Evolutionary conservation across 64 coral and sea anemone species (phyloP), one percentile per base, ranked within the genome.

Genomic region (Montipora cactus): DNA sequence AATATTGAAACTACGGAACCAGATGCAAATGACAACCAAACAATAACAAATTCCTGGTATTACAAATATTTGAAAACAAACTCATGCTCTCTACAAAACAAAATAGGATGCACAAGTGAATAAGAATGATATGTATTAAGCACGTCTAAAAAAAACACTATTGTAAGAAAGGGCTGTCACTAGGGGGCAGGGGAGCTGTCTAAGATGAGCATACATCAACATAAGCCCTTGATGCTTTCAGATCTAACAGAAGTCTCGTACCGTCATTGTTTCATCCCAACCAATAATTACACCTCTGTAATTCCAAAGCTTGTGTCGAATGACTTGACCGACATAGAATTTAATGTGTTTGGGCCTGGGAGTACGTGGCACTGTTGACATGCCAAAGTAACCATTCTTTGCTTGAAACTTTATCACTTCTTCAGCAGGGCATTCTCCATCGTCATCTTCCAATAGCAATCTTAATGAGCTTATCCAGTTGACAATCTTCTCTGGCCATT

Each of bases 261-360:
- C 98, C 89, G 91, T 96, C n/a, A 96, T 44, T 69, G 89, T 91
- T 85, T 96, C 89, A 88, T 99, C 98, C 98, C 98, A 99, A 6
- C 98, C 98, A 94, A 99, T 81, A 81, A 99, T 95, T 7, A 99
- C 98, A 25, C 95, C 98, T 81, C 92, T 78, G 67, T 99, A 99
- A 90, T 96, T 94, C 89, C 91, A 94, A 22, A 93, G 47, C 50
- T 92, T 95, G 50, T 99, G 98, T 78, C 95, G 55, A 37, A 99
- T 94, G 9, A 99, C 98, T 74, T 99, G 98, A 16, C 98, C 98
- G 4, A 99, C 92, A 75, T 93, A 68, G 64, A 94, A 99, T 80
- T 99, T 96, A 9, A 99, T 77, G 4, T 62, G 78, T 20, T 89
- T 87, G 10, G 98, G 84, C 59, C 98, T 87, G 5, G 95, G 92